phyloP scores from a whole-genome alignment of 2,888 invertebrate genomes.

The Mesopsocus fuscifrons region DNA sequence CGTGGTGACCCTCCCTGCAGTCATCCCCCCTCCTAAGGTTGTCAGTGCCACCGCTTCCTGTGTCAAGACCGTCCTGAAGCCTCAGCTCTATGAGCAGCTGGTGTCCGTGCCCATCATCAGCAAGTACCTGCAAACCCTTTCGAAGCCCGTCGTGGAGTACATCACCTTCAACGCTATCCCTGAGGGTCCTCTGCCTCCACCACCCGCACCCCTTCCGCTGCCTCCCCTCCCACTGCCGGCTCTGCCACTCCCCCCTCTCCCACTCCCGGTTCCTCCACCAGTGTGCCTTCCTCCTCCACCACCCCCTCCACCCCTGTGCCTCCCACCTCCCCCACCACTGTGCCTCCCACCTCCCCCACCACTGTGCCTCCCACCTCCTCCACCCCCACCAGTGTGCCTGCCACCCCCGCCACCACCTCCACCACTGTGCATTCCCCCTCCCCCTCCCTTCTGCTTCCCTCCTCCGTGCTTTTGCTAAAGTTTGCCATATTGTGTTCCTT shows the following conservation, averaged over 20 bases:
- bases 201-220: neutral
- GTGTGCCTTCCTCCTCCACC: neutral
- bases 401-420: constrained; percentile 5
- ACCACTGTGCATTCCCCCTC: constrained; percentile 4
- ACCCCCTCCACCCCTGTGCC: neutral
- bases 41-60: neutral
- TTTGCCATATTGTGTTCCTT: too few relatives aligned
- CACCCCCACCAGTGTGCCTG: neutral
- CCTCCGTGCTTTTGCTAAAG: too few relatives aligned
- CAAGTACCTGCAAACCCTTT: constrained; percentile 1
- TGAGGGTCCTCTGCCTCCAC: neutral
- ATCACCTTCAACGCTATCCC: neutral
- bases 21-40: constrained; percentile 1
- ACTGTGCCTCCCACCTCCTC: neutral
- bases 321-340: too few relatives aligned
- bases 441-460: neutral
- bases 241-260: neutral
- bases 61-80: constrained; percentile 5
- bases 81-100: constrained; percentile 4
- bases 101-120: neutral
- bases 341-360: neutral
- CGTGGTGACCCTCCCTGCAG: neutral
- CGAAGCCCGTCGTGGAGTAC: neutral
- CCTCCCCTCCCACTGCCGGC: constrained; percentile 4
- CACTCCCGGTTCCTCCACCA: constrained; percentile 3